A percentile compares a stretch with the other conserved stretches of the same genome.
phyloP scores from a whole-genome alignment of 2,888 invertebrate species.

The Chaitophorus viminalis region DNA sequence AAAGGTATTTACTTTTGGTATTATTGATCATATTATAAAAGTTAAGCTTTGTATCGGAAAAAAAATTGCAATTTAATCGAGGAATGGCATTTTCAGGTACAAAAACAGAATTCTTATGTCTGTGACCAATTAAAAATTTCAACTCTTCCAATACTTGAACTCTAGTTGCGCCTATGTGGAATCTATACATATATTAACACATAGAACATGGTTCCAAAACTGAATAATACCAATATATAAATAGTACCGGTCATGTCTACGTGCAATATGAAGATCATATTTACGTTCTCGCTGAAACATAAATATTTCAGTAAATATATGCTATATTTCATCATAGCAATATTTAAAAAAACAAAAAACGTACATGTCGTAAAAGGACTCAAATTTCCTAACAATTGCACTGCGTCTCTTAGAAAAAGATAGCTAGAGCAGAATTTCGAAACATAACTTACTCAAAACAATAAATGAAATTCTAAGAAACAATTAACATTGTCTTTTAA shows the following conservation, averaged over 20 bases:
- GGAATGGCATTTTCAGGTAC: no score
- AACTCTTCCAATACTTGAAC: no score
- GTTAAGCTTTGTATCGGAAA: no score
- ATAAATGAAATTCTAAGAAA: conserved; percentile 20
- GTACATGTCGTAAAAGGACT: neutral
- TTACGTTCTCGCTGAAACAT: neutral
- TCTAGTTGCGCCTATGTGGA: no score
- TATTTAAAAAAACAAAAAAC: neutral
- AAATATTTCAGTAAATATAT: neutral
- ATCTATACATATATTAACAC: no score
- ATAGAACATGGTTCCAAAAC: no score
- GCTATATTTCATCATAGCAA: neutral
- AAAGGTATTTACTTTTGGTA: no score
- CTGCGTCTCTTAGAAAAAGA: neutral
- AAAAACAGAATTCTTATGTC: no score
- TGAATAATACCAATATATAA: neutral
- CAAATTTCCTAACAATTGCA: neutral
- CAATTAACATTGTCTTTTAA: conserved; percentile 5
- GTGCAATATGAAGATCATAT: neutral
- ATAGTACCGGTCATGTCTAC: neutral
- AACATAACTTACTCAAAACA: neutral
- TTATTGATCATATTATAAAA: no score
- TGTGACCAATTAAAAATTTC: no score
- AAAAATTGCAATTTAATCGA: no score
- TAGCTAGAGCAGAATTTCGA: conserved; percentile 4